Base-by-base conservation (phyloP, 2,888 invertebrate species). In the Campopleginae sp. region DNA sequence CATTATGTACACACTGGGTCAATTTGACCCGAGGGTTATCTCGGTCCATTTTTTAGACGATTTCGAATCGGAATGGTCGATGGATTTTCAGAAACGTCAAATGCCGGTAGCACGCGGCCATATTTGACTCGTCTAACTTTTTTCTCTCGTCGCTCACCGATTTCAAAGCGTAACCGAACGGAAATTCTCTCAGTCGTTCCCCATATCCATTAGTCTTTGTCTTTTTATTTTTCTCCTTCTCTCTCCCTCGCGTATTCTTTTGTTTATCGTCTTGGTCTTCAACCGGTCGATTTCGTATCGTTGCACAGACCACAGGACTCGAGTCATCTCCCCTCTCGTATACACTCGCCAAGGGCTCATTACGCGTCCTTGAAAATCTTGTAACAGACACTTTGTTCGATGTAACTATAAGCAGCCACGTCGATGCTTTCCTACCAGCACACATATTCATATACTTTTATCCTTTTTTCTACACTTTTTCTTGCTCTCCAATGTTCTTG, bases 81-180 rank as follows among this genome's bases (percentile, higher is more conserved):
- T 72, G 27, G 27, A 74, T 42, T 72, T 72, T 42, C 27, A 3
- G 4, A 23, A n/a, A 17, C 10, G 23, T 77, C 38, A 66, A 51
- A 77, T 48, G n/a, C 48, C 48, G 12, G 38, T 46, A 12, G 14
- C 38, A 10, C 38, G 38, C 38, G 10, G n/a, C 46, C 17, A 63
- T 72, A 77, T 78, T 81, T 81, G 66, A 80, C 70, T 75, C 66
- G 76, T 84, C 76, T 75, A 54, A 23, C 44, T 72, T 42, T 84
- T 76, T 58, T 74, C 33, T 58, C 38, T 75, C 68, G 77, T 78
- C 84, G 27, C 71, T 74, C 78, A 65, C 68, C 78, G 84, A 81
- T 82, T 82, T 81, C 78, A 85, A 74, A 81, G 84, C 84, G 85
- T 85, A 82, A 85, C 81, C 81, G 65, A 85, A 82, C 82, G 85